These are phyloP conservation scores for Mus minutoides DNA, from an alignment of 2,797 vertebrate species.

Conservation along the genomic window DNA sequence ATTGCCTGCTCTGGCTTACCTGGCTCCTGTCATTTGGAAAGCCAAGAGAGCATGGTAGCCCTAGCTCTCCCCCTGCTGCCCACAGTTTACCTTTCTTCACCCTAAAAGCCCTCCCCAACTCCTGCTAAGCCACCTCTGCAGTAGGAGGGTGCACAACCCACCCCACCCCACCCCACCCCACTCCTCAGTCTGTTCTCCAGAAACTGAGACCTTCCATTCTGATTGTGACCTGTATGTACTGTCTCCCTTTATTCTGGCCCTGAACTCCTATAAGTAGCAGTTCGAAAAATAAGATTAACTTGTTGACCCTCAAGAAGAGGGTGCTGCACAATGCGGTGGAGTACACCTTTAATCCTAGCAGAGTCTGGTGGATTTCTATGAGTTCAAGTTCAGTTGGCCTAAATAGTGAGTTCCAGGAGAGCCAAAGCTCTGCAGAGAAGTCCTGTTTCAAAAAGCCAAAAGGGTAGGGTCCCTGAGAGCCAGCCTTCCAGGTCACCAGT, in stretches of 20 bases:
- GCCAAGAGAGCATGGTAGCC: accelerated
- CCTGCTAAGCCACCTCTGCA: background rate
- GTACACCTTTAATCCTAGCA: background rate
- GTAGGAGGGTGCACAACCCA: accelerated
- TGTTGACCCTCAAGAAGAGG: background rate
- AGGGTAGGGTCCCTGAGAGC: background rate
- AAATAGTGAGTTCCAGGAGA: background rate
- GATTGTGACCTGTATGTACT: background rate
- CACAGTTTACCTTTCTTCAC: too few species aligned
- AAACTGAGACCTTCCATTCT: background rate
- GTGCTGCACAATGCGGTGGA: background rate
- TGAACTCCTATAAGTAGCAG: background rate
- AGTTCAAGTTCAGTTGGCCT: background rate
- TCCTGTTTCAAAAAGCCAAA: background rate
- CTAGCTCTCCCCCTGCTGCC: background rate
- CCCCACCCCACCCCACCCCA: background rate
- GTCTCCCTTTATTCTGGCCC: background rate
- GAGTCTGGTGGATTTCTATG: background rate
- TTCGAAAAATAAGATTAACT: background rate
- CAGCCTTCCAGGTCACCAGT: background rate
- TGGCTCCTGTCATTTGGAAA: background rate
- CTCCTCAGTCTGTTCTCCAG: accelerated
- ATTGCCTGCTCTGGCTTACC: background rate
- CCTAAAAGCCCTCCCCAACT: background rate
- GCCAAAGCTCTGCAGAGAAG: background rate